Percentiles rank a stretch among this genome's conserved stretches.
Evolutionary conservation across 2,113 vertebrate species (phyloP).

Genomic region (Ptilorrhoa leucosticta): DNA sequence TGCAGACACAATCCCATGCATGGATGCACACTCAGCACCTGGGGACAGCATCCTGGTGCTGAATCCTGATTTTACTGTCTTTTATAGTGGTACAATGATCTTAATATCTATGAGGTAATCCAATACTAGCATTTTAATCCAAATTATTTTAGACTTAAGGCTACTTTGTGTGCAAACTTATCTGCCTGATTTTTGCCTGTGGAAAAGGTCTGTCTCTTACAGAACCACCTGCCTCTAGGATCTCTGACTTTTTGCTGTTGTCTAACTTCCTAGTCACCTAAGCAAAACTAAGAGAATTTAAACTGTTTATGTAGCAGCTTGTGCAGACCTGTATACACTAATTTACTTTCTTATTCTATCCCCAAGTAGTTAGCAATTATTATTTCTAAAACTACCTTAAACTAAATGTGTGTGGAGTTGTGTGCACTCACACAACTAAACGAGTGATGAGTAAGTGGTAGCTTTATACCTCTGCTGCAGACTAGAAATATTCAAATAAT

Average conservation of each 20-base stretch:
- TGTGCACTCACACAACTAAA: not conserved
- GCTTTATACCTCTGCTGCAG: not conserved
- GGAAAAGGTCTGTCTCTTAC: not conserved
- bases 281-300: not conserved
- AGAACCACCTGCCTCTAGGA: not conserved
- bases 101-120: not conserved
- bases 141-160: not conserved
- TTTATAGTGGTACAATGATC: not conserved
- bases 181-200: not conserved
- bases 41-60: not conserved
- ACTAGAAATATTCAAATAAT: not conserved
- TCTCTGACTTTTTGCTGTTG: not conserved
- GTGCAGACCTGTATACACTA: not conserved
- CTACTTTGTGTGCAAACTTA: not conserved
- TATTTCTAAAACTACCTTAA: not conserved
- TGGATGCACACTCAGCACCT: fast-evolving
- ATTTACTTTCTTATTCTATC: not conserved
- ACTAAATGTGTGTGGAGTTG: not conserved
- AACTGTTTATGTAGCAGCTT: not conserved
- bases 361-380: not conserved
- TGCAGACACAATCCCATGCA: not conserved
- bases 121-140: not conserved
- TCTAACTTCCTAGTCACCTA: not conserved
- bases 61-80: not conserved
- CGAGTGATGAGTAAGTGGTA: not conserved